Base-by-base conservation (phyloP, 2,113 vertebrate species). In the Solenodon paradoxus region DNA sequence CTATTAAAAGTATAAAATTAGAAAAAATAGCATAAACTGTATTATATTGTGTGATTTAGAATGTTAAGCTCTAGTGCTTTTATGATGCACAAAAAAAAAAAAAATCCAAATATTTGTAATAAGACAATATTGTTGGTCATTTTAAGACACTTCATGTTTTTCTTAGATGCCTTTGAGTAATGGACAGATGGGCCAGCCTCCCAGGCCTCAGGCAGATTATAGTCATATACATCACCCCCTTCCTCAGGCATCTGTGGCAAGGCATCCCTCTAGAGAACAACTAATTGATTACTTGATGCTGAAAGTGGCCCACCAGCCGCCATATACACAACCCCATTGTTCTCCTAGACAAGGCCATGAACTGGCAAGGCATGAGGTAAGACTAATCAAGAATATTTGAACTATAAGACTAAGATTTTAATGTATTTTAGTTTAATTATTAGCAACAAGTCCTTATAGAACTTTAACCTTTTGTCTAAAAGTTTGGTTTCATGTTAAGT, bases 231-330 rank as follows among this genome's bases (percentile, higher is more conserved):
- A 98, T 97, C 98, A 98, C 89, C 96, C 98, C 94, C 97, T 96
- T 97, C 94, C 98, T 97, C 98, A 98, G 61, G 98, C 98, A 38
- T 96, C 99, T 87, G 99, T 99, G 97, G 99, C 98, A 82, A 99
- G 99, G 81, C 99, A 99, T 98, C 99, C 99, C 3, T 99, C 99
- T 98, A 98, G 99, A 98, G 99, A 99, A 96, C 99, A 99, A 98
- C 98, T 99, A 97, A 99, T 99, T 71, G 99, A 99, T 98, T 99
- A 99, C 96, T 98, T 99, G 98, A 99, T 99, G 99, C 98, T 99
- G 97, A 99, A 99, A 98, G 99, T 99, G 97, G 99, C 99, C 93
- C 99, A 98, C 78, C 98, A 98, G 5, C 98, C 98, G 97, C 96
- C 98, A 90, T 98, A 98, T 84, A 82, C 98, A 85, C 99, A 99